A percentile compares a stretch with the other conserved stretches of the same genome.
Conservation (phyloP, 64 coral and sea anemone species). For the Platygyra sinensis region DNA sequence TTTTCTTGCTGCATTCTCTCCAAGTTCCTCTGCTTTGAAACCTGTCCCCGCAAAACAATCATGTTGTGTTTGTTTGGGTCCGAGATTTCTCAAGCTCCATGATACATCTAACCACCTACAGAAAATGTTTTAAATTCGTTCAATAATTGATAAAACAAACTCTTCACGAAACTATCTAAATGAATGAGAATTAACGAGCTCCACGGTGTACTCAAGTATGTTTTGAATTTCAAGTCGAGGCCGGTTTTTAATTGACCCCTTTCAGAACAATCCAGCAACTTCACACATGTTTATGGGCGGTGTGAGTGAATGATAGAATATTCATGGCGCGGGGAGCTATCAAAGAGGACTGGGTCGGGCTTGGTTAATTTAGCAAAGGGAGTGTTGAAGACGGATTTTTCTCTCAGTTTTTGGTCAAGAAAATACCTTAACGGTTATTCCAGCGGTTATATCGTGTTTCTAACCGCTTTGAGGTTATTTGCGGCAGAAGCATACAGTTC, state of each 20-base stretch:
- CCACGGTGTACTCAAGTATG: background rate
- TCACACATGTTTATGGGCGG: background rate
- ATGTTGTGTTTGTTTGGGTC: background rate
- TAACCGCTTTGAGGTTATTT: background rate
- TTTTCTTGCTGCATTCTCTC: too few species aligned
- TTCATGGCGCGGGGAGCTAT: conserved; percentile 1
- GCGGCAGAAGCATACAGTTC: background rate
- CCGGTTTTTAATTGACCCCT: background rate
- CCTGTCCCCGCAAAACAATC: background rate
- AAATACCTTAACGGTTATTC: background rate
- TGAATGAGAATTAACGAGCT: background rate
- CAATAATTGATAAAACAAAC: background rate
- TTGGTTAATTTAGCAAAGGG: conserved; percentile 2
- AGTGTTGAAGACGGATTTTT: background rate
- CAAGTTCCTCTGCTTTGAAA: background rate
- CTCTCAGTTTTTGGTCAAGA: background rate
- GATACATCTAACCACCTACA: background rate
- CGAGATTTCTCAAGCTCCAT: background rate
- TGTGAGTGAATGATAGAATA: background rate
- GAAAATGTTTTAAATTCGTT: background rate
- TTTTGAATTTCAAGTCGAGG: background rate
- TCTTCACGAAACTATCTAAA: too few species aligned
- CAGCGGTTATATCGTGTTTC: background rate
- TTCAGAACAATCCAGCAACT: conserved; percentile 14
- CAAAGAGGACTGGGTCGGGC: conserved; percentile 28